Evolutionary conservation across 2,797 vertebrate species (phyloP), one percentile per base, ranked within the genome.

Genomic region (Labroides dimidiatus): DNA sequence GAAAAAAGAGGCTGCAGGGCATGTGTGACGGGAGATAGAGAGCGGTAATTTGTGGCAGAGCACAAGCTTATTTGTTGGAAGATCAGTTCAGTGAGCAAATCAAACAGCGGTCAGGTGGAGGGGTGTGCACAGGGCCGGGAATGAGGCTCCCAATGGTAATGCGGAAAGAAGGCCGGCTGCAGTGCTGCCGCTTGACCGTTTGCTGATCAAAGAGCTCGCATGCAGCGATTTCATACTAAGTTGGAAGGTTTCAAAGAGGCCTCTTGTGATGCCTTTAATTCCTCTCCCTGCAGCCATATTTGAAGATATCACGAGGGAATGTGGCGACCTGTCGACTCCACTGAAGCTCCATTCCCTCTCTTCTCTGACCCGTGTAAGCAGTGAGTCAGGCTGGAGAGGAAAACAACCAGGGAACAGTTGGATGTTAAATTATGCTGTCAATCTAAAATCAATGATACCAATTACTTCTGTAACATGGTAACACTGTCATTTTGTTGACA

Each of bases 161-260:
- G 70, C 24, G 64, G 77, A 73, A 73, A 51, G 83, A 89, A 85
- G 84, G 84, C 76, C 41, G 62, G 47, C 86, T 82, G 79, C 82
- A 69, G 66, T 68, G 70, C 76, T 61, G 58, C 79, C 41, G 69
- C 83, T 90, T 79, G 87, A 85, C 89, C 84, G 54, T 88, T 82
- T 54, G 75, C 64, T 84, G 89, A 94, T 94, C 91, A 94, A 94
- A 93, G 93, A 57, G 84, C 70, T 89, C 36, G 70, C 81, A 75
- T 37, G 71, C 79, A 9, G 58, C 9, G 64, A 87, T 92, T 92
- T 92, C 82, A 90, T 80, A 85, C 75, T 20, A 77, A 77, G 81
- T 69, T 88, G 82, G 89, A 91, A 76, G 78, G 67, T 91, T 93
- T 93, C 87, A 91, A 93, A 92, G 87, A 52, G 60, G 70, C 45